Percentiles rank a stretch among this genome's conserved stretches.
phyloP scores from a whole-genome alignment of 1,140 invertebrate species.

The Lordiphosa mommai region DNA sequence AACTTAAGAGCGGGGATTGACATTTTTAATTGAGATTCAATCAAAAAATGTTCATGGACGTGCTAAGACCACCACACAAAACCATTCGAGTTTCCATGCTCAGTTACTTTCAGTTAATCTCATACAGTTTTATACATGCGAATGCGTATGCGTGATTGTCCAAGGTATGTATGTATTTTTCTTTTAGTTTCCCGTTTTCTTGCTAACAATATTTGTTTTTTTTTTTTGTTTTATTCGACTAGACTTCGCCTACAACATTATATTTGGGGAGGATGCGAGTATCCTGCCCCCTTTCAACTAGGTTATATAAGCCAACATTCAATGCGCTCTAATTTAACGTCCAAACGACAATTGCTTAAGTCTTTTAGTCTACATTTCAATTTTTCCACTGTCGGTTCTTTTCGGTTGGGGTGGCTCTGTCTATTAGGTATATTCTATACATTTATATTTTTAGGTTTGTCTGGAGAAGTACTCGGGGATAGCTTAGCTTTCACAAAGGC shows the following conservation, averaged over 20 bases:
- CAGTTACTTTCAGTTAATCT: conserved; percentile 10
- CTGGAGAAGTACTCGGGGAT: neutral
- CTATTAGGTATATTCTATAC: conserved; percentile 7
- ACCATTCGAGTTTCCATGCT: neutral
- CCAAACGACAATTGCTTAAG: conserved; percentile 79
- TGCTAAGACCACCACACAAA: conserved; percentile 44
- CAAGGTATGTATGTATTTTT: conserved; percentile 51
- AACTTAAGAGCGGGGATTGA: conserved; percentile 51
- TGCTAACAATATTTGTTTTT: conserved; percentile 22
- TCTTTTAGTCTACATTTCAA: conserved; percentile 77
- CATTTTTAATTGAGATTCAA: conserved; percentile 44
- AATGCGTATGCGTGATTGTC: conserved; percentile 75
- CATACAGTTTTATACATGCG: conserved; percentile 24
- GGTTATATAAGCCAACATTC: conserved; percentile 70
- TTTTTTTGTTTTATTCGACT: conserved; percentile 24
- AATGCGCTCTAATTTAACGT: conserved; percentile 79
- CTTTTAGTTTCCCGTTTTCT: conserved; percentile 25
- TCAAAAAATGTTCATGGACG: conserved; percentile 32
- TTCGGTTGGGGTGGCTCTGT: conserved; percentile 22
- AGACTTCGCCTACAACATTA: conserved; percentile 53
- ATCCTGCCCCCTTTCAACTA: too few relatives aligned
- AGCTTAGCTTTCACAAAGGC: conserved; percentile 22
- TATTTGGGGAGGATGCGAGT: conserved; percentile 20
- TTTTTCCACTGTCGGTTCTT: conserved; percentile 21
- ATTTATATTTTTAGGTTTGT: conserved; percentile 8